Evolutionary conservation across 2,113 vertebrate species (phyloP), one percentile per base, ranked within the genome.

Genomic region (Sapajus apella): DNA sequence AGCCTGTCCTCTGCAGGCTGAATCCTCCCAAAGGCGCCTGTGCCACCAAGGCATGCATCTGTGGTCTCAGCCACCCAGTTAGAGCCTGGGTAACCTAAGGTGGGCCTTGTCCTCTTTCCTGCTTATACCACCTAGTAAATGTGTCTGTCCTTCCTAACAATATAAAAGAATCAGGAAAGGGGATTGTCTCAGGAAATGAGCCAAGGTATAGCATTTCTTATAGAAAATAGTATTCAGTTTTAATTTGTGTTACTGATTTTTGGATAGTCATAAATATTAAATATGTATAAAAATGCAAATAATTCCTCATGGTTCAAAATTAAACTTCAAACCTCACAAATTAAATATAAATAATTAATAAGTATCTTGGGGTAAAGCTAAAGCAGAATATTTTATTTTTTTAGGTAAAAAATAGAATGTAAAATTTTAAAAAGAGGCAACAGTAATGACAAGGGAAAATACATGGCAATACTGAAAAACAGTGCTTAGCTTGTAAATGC

Each of bases 291-390:
- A 66, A 82, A 68, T 64, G 56, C 5, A 40, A 84, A 40, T 56
- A 94, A 72, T 93, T 77, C n/a, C 13, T 82, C 20, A 1, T 50
- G 17, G 16, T 37, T 80, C 81, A 82, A 91, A 95, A 83, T 27
- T 58, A 47, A 95, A 90, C 92, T 95, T 87, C 12, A 96, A 61
- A 58, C 43, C 21, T 88, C 86, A 64, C 37, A 93, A 86, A 68
- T 84, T 68, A 70, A 96, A 81, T 85, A 55, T 56, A 83, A 95
- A 66, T 14, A 97, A 68, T 75, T 35, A 89, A 86, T 16, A 82
- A 1, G 14, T 75, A 90, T 87, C 73, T 88, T 21, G 6, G 45
- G 37, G 18, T 14, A 88, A 87, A 0, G 27, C 1, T 56, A 86
- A 84, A 90, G 25, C 12, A 93, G 58, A 93, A 82, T 66, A 10